These are phyloP conservation scores for Caenorhabditis angaria DNA, from an alignment of 2,888 invertebrate genomes.

Conservation along the genomic window DNA sequence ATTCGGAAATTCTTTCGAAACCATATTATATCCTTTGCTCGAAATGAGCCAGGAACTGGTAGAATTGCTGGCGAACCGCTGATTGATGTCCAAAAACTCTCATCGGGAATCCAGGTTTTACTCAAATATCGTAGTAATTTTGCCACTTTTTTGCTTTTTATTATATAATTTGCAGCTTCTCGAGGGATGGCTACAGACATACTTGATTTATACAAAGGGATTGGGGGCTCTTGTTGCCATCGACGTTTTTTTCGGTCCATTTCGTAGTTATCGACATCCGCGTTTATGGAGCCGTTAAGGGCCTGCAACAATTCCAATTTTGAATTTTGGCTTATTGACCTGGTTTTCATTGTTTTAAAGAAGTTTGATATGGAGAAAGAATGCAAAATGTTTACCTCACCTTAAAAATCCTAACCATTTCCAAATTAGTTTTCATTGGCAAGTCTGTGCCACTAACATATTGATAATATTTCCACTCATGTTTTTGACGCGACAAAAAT, in stretches of 20 bases:
- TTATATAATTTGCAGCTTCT: constrained; percentile 38
- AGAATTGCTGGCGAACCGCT: constrained; percentile 28
- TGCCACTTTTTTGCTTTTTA: constrained; percentile 11
- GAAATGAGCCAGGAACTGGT: constrained; percentile 27
- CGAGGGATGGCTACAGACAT: constrained; percentile 41
- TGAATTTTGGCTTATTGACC: too few species aligned
- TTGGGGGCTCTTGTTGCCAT: constrained; percentile 16
- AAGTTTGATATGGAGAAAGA: too few species aligned
- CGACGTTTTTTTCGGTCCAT: constrained; percentile 1
- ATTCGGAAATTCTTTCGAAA: constrained; percentile 18
- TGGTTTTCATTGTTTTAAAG: too few species aligned
- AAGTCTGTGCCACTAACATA: constrained; percentile 50
- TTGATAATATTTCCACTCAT: constrained; percentile 39
- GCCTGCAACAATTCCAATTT: not conserved
- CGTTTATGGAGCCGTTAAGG: constrained; percentile 38
- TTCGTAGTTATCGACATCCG: constrained; percentile 26
- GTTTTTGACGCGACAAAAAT: constrained; percentile 16
- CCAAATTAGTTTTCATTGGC: constrained; percentile 36
- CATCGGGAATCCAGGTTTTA: constrained; percentile 43
- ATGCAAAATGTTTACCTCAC: not conserved
- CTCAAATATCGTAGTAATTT: constrained; percentile 25
- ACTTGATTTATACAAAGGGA: constrained; percentile 41
- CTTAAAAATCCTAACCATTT: constrained; percentile 31
- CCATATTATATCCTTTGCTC: constrained; percentile 25
- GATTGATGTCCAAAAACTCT: constrained; percentile 44